Percentiles rank a stretch among this genome's conserved stretches.
Evolutionary conservation across 2,888 invertebrate genomes (phyloP).

Genomic region (Andrena marginata): DNA sequence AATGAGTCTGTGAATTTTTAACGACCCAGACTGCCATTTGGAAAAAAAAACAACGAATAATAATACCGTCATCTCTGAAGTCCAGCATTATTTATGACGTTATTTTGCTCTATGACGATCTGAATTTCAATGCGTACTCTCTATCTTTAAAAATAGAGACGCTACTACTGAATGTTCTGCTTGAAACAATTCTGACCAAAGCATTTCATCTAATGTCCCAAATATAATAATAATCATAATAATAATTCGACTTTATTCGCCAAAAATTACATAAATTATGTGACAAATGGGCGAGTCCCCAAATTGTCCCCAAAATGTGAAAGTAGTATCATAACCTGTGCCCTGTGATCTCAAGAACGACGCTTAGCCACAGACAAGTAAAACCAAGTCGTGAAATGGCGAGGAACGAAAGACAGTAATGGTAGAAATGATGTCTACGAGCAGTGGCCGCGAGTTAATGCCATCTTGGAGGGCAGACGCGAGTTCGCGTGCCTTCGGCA

Average conservation of each 20-base stretch:
- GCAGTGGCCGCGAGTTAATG: constrained; percentile 57
- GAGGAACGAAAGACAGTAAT: constrained; percentile 15
- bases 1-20: background rate
- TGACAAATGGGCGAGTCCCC: too few species aligned
- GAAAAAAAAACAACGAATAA: constrained; percentile 20
- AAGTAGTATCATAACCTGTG: background rate
- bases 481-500: constrained; percentile 71
- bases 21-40: background rate
- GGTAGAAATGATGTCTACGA: constrained; percentile 33
- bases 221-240: background rate
- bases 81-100: background rate
- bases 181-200: background rate
- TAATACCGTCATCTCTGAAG: background rate
- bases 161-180: background rate
- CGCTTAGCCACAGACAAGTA: background rate
- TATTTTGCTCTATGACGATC: too few species aligned
- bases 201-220: background rate
- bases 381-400: constrained; percentile 6
- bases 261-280: too few species aligned
- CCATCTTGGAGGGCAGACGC: constrained; percentile 66
- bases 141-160: too few species aligned
- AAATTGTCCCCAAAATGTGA: background rate
- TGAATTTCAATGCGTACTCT: background rate
- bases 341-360: background rate
- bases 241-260: too few species aligned